Evolutionary conservation across 1,140 invertebrate genomes (phyloP).

Genomic region (Centruroides sculpturatus): DNA sequence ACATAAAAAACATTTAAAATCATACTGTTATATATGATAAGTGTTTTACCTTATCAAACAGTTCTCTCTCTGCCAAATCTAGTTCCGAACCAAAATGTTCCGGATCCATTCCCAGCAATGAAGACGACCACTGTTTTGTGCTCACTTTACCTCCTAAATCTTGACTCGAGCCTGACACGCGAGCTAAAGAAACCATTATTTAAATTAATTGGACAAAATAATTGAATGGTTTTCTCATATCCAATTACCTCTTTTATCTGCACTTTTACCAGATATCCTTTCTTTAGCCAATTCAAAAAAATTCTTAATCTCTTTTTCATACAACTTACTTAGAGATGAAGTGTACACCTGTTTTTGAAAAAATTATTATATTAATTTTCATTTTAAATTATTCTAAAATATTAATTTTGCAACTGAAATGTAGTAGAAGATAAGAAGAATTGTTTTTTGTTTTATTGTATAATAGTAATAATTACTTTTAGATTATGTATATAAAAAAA

Average conservation of each 20-base stretch:
- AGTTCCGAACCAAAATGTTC: conserved; percentile 39
- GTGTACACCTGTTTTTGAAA: conserved; percentile 45
- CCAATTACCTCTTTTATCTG: not conserved
- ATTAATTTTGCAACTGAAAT: too few relatives aligned
- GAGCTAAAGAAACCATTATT: too few relatives aligned
- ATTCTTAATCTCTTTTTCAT: conserved; percentile 62
- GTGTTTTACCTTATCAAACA: conserved; percentile 44
- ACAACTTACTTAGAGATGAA: conserved; percentile 58
- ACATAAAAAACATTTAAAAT: conserved; percentile 4
- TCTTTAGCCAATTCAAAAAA: conserved; percentile 63
- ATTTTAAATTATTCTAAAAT: too few relatives aligned
- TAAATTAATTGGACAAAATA: too few relatives aligned
- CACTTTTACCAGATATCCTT: conserved; percentile 12
- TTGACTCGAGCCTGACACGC: conserved; percentile 24
- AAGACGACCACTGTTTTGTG: conserved; percentile 17
- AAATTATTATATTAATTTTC: too few relatives aligned
- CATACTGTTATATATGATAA: not conserved
- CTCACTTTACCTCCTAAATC: conserved; percentile 23
- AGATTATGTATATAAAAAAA: too few relatives aligned
- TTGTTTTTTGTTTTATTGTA: too few relatives aligned
- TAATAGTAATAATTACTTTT: too few relatives aligned
- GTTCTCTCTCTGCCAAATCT: conserved; percentile 38
- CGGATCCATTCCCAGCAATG: conserved; percentile 43
- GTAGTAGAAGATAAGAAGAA: too few relatives aligned
- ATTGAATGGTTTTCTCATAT: too few relatives aligned